A percentile compares a stretch with the other conserved stretches of the same genome.
These are phyloP conservation scores for Tiliacea aurago DNA, from an alignment of 2,888 invertebrate genomes.

Conservation along the genomic window DNA sequence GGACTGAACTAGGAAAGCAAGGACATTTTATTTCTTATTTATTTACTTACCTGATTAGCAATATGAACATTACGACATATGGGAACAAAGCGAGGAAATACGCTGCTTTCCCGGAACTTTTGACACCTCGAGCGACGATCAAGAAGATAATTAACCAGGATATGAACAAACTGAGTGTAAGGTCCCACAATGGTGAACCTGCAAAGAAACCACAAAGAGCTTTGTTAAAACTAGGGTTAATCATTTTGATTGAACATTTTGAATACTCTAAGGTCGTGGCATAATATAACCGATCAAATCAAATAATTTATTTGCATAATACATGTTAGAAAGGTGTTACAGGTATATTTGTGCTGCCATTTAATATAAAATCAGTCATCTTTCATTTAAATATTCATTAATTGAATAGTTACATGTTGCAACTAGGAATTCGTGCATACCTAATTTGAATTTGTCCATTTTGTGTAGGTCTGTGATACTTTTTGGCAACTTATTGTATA, in stretches of 20 bases:
- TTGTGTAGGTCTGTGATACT: too few relatives aligned
- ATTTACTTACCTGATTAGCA: slow-evolving; percentile 90
- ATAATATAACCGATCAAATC: background rate
- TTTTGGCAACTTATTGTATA: too few relatives aligned
- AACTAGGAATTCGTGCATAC: too few relatives aligned
- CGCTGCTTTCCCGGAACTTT: slow-evolving; percentile 95
- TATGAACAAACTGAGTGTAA: slow-evolving; percentile 92
- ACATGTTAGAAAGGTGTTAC: too few relatives aligned
- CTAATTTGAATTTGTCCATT: too few relatives aligned
- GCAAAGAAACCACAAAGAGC: slow-evolving; percentile 35
- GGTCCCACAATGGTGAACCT: slow-evolving; percentile 92
- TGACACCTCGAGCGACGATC: slow-evolving; percentile 93
- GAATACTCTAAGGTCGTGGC: background rate
- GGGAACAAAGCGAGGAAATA: slow-evolving; percentile 97
- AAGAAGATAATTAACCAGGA: slow-evolving; percentile 93
- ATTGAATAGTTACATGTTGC: too few relatives aligned
- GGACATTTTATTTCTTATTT: background rate
- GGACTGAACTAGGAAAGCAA: background rate
- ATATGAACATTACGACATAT: slow-evolving; percentile 93
- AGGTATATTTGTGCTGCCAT: too few relatives aligned
- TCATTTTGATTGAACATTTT: background rate
- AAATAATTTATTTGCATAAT: too few relatives aligned
- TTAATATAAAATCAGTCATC: too few relatives aligned
- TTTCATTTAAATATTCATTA: too few relatives aligned
- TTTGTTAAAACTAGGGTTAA: background rate